Percentiles rank a stretch among this genome's conserved stretches.
phyloP scores from a whole-genome alignment of 2,113 vertebrate species.

The Phaetusa simplex region DNA sequence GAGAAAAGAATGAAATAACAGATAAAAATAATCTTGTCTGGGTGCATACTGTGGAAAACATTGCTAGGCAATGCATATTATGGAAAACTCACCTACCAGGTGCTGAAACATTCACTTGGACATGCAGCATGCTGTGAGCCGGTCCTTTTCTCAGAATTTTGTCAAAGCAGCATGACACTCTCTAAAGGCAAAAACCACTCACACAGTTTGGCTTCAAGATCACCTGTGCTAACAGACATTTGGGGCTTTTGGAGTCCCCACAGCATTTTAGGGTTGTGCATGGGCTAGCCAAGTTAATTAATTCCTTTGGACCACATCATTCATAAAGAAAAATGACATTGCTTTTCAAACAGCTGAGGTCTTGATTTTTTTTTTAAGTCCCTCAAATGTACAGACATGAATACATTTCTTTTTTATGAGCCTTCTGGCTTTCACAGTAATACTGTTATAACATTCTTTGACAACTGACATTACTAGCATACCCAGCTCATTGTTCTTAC shows the following conservation, averaged over 20 bases:
- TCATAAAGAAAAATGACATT: not conserved
- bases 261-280: not conserved
- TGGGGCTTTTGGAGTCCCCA: not conserved
- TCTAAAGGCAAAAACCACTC: not conserved
- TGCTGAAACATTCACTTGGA: constrained; percentile 10
- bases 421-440: not conserved
- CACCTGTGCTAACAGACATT: not conserved
- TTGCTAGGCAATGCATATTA: not conserved
- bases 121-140: not conserved
- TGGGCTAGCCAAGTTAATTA: not conserved
- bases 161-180: not conserved
- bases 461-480: not conserved
- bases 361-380: not conserved
- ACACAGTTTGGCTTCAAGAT: not conserved
- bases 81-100: not conserved
- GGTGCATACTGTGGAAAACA: not conserved
- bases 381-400: not conserved
- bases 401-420: constrained; percentile 3
- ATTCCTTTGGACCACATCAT: not conserved
- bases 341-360: not conserved
- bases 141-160: not conserved
- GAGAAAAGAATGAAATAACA: not conserved
- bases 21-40: not conserved
- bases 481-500: not conserved
- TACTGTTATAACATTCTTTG: not conserved